phyloP scores from a whole-genome alignment of 1,140 invertebrate genomes.

The Rhysida immarginata region DNA sequence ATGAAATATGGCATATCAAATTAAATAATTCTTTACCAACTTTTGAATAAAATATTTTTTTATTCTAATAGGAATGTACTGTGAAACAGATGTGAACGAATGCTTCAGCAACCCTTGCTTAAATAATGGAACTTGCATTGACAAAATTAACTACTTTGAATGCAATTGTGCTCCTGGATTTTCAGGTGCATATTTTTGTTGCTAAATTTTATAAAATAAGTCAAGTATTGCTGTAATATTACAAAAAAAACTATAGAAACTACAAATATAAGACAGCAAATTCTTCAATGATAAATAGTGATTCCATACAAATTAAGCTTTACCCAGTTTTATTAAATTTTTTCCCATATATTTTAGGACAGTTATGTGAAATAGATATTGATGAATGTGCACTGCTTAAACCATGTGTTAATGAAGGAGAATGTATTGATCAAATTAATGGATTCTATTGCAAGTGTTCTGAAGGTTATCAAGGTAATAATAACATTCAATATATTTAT shows the following conservation, averaged over 20 bases:
- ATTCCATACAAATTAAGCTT: no score
- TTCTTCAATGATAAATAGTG: no score
- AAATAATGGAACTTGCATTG: conserved; percentile 27
- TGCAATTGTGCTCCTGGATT: conserved; percentile 26
- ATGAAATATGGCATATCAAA: no score
- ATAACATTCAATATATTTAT: no score
- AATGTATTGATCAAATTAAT: conserved; percentile 21
- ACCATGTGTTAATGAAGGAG: conserved; percentile 31
- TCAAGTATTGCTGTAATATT: no score
- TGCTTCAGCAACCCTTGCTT: conserved; percentile 19
- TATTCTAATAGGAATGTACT: conserved; percentile 21
- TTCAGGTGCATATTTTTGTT: conserved; percentile 26
- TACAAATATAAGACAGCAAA: no score
- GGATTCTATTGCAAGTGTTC: neutral
- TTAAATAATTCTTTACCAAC: neutral
- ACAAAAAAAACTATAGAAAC: no score
- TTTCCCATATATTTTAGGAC: neutral
- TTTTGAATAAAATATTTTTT: neutral
- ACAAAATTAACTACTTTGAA: conserved; percentile 27
- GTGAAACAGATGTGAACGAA: conserved; percentile 13
- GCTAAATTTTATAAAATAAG: conserved; percentile 15
- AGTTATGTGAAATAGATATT: neutral
- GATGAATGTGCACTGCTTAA: neutral
- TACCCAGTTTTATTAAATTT: neutral
- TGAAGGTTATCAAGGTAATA: neutral